Percentiles rank a stretch among this genome's conserved stretches.
These are phyloP conservation scores for Phortica okadai DNA, from an alignment of 2,888 invertebrate genomes.

Conservation along the genomic window DNA sequence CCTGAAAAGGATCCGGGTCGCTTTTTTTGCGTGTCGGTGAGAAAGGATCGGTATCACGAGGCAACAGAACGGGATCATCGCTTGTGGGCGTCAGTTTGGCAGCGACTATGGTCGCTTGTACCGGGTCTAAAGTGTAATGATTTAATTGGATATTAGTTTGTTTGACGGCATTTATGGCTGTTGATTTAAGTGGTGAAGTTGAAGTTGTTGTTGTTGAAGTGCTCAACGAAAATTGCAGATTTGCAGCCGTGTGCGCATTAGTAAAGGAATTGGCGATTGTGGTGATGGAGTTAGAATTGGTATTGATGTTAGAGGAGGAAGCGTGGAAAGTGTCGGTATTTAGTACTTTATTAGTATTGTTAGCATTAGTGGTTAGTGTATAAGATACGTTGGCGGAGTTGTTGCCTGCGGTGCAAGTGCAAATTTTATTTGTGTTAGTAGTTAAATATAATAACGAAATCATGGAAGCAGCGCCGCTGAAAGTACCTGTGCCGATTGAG, in stretches of 20 bases:
- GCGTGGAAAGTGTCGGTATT: constrained; percentile 53
- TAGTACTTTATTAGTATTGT: constrained; percentile 56
- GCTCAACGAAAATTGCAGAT: constrained; percentile 24
- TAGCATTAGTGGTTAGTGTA: constrained; percentile 31
- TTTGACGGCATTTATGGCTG: constrained; percentile 50
- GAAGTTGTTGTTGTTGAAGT: constrained; percentile 16
- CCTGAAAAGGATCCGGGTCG: constrained; percentile 87
- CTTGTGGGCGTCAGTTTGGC: constrained; percentile 30
- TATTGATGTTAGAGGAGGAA: constrained; percentile 20
- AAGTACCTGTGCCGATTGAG: constrained; percentile 46
- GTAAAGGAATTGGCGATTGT: constrained; percentile 35
- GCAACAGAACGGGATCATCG: constrained; percentile 76
- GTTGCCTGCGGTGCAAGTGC: constrained; percentile 66
- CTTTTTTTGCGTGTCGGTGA: constrained; percentile 76
- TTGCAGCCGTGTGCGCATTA: constrained; percentile 8
- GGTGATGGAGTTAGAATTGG: constrained; percentile 43
- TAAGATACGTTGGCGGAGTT: constrained; percentile 47
- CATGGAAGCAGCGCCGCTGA: constrained; percentile 26
- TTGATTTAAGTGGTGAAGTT: neutral
- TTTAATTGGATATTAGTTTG: constrained; percentile 65
- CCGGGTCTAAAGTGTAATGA: constrained; percentile 68
- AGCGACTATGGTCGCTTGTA: constrained; percentile 24
- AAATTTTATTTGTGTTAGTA: constrained; percentile 59
- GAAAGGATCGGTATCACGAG: constrained; percentile 76
- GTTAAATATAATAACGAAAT: constrained; percentile 40